These are phyloP conservation scores for Scaptodrosophila lebanonensis DNA, from an alignment of 1,140 invertebrate genomes.

Conservation along the genomic window DNA sequence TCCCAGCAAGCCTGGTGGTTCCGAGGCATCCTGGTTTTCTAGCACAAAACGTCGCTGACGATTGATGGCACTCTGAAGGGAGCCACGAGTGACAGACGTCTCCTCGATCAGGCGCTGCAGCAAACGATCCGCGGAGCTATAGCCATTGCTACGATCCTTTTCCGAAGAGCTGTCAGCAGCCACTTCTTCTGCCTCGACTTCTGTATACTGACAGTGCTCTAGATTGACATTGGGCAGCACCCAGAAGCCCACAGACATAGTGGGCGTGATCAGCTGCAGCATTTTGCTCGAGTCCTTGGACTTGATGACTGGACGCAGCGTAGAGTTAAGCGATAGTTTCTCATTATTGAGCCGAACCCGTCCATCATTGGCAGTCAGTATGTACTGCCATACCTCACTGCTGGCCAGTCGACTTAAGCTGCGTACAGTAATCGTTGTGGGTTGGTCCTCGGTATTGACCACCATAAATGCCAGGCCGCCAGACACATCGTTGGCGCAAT, in stretches of 20 bases:
- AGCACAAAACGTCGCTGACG: conserved; percentile 54
- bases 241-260: conserved; percentile 70
- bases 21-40: conserved; percentile 32
- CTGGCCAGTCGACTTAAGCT: conserved; percentile 45
- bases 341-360: conserved; percentile 54
- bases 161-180: conserved; percentile 29
- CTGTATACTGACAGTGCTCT: conserved; percentile 69
- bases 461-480: conserved; percentile 72
- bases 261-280: conserved; percentile 58
- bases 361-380: conserved; percentile 44
- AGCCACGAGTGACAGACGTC: conserved; percentile 44
- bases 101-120: conserved; percentile 67
- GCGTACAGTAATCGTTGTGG: conserved; percentile 49
- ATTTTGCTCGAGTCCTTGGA: conserved; percentile 37
- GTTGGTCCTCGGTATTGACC: conserved; percentile 61
- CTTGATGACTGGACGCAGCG: conserved; percentile 50
- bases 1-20: conserved; percentile 17
- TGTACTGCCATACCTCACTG: conserved; percentile 67
- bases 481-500: conserved; percentile 65
- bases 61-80: conserved; percentile 39
- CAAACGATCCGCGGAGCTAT: conserved; percentile 62
- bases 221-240: conserved; percentile 61
- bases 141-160: conserved; percentile 18
- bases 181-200: conserved; percentile 44
- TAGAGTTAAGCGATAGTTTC: conserved; percentile 46